Conservation (phyloP, 2,113 vertebrate genomes). For the Carassius gibelio region DNA sequence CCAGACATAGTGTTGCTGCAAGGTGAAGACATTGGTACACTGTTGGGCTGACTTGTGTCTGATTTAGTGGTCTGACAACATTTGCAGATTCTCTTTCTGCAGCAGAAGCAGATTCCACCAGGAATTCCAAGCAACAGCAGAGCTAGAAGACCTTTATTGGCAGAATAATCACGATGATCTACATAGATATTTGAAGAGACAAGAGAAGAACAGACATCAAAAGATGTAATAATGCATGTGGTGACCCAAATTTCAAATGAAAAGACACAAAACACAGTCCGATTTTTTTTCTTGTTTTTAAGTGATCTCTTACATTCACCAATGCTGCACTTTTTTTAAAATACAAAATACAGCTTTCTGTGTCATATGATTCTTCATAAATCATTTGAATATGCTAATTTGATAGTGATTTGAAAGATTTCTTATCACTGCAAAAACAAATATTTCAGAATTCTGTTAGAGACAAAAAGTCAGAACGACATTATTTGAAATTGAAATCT, state of each 20-base stretch:
- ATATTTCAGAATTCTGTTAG: neutral
- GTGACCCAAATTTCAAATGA: neutral
- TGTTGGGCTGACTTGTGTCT: slow-evolving; percentile 9
- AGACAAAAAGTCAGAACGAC: neutral
- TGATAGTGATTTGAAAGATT: neutral
- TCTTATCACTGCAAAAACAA: neutral
- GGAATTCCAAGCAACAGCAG: slow-evolving; percentile 70
- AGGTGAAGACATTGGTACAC: slow-evolving; percentile 29
- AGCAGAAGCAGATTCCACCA: slow-evolving; percentile 69
- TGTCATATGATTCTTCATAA: neutral
- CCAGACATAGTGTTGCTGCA: slow-evolving; percentile 22
- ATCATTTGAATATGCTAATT: neutral
- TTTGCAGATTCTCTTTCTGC: slow-evolving; percentile 69
- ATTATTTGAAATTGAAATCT: neutral
- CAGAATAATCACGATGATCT: slow-evolving; percentile 42
- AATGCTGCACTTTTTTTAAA: too few relatives aligned
- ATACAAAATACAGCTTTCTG: neutral
- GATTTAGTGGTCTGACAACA: slow-evolving; percentile 33
- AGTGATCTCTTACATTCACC: too few relatives aligned
- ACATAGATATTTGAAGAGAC: neutral
- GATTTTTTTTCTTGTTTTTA: too few relatives aligned
- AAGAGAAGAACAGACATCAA: neutral
- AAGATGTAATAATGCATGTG: neutral
- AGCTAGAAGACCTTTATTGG: slow-evolving; percentile 59
- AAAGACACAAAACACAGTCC: neutral